Evolutionary conservation across 2,113 vertebrate species (phyloP), one percentile per base, ranked within the genome.

Genomic region (Bombycilla garrulus): DNA sequence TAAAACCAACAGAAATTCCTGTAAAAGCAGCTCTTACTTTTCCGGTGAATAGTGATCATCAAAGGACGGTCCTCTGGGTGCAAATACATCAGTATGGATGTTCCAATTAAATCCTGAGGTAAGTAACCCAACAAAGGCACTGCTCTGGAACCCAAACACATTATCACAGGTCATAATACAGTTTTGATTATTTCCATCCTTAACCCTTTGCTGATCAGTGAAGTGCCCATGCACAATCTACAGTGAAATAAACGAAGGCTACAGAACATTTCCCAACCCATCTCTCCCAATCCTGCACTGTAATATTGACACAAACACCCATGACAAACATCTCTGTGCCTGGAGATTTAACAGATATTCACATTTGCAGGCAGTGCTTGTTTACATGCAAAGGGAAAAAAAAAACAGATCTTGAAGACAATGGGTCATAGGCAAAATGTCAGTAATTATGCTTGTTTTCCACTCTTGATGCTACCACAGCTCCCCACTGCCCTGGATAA

Each of bases 71-170:
- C 99, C 26, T 99, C 98, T 6, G 99, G 98, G 91, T 99, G 98
- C 81, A 99, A 81, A 76, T 98, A 97, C 42, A 97, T 97, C 54
- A 99, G 87, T 72, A 99, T 80, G 1, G 99, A 99, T 0, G 98
- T 98, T 89, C 99, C 99, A 64, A 99, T 97, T 95, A 99, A 98
- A 95, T 99, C 99, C 74, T 99, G 99, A 94, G 99, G 99, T 56
- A 99, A 98, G 96, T 98, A 99, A 82, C 99, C 99, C 77, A 99
- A 97, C 97, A 99, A 97, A 90, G 99, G 99, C 96, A 99, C 98
- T 21, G 98, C 99, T 94, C 99, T 99, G 98, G 66, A 97, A 90
- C 16, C 38, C 54, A 6, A 64, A 73, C 10, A 90, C 15, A 67
- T 64, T 28, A 62, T 6, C 29, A 66, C 25, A 21, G 9, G 35